Evolutionary conservation across 2,888 invertebrate genomes (phyloP).

Genomic region (Eupelmus urozonus): DNA sequence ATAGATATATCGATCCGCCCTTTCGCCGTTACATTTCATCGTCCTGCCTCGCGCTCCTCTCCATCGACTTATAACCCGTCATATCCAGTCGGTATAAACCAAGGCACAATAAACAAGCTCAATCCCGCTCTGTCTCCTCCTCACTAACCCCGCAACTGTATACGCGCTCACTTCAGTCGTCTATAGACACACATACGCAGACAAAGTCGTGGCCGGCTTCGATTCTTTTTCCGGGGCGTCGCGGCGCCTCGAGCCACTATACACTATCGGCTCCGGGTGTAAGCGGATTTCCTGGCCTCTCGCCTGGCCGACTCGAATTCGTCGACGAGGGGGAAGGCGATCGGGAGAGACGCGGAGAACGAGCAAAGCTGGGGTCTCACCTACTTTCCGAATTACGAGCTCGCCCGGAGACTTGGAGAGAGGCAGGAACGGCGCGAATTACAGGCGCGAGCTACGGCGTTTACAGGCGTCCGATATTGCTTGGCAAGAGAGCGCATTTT

Average conservation of each 20-base stretch:
- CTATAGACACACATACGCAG: not conserved
- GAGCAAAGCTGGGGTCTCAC: constrained; percentile 14
- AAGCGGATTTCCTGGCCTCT: constrained; percentile 61
- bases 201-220: no score
- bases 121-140: constrained; percentile 42
- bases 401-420: not conserved
- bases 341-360: not conserved
- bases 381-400: constrained; percentile 50
- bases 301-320: not conserved
- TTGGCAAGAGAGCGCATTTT: not conserved
- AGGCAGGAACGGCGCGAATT: constrained; percentile 11
- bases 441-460: not conserved
- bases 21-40: constrained; percentile 9
- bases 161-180: not conserved
- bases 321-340: not conserved
- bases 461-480: not conserved
- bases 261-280: constrained; percentile 44
- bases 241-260: not conserved
- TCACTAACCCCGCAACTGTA: no score
- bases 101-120: constrained; percentile 49
- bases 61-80: constrained; percentile 41
- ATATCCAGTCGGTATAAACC: constrained; percentile 46
- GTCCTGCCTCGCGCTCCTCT: not conserved
- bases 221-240: constrained; percentile 33
- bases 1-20: constrained; percentile 23